A percentile compares a stretch with the other conserved stretches of the same genome.
These are phyloP conservation scores for Drosophila diplacantha DNA, from an alignment of 2,888 invertebrate species.

Conservation along the genomic window DNA sequence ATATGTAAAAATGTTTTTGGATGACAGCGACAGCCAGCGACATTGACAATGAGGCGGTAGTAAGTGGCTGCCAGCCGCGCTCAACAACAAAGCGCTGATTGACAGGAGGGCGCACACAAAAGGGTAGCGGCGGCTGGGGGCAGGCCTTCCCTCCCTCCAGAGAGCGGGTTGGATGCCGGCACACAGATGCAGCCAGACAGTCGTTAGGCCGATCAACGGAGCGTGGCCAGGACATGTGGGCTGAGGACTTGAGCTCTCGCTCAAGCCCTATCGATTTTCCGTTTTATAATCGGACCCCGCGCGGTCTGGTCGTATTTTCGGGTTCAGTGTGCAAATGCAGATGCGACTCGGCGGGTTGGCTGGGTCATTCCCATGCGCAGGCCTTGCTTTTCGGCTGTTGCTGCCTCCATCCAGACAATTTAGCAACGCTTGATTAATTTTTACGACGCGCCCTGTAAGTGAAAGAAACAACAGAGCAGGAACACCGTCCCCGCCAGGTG, in stretches of 20 bases:
- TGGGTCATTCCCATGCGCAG: constrained; percentile 14
- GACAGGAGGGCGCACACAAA: constrained; percentile 52
- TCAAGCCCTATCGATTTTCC: constrained; percentile 51
- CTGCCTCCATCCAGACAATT: constrained; percentile 58
- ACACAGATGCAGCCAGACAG: constrained; percentile 40
- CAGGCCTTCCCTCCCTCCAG: not conserved
- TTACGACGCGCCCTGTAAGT: constrained; percentile 55
- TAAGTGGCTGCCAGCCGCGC: constrained; percentile 59
- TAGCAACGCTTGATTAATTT: constrained; percentile 68
- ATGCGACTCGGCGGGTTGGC: constrained; percentile 40
- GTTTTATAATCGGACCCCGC: constrained; percentile 7
- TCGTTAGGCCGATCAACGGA: constrained; percentile 65
- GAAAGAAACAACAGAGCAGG: constrained; percentile 38
- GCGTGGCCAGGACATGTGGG: constrained; percentile 63
- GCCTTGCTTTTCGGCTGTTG: constrained; percentile 15
- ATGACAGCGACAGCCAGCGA: constrained; percentile 50
- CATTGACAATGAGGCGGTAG: constrained; percentile 68
- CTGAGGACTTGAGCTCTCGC: constrained; percentile 26
- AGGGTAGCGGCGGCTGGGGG: constrained; percentile 4
- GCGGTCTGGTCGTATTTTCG: constrained; percentile 6
- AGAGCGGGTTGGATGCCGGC: constrained; percentile 29
- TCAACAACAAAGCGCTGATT: constrained; percentile 68
- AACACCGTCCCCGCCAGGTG: constrained; percentile 2
- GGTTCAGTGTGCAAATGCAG: constrained; percentile 46
- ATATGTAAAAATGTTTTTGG: constrained; percentile 57